Evolutionary conservation across 2,113 vertebrate genomes (phyloP).

Genomic region (Pao palembangensis): DNA sequence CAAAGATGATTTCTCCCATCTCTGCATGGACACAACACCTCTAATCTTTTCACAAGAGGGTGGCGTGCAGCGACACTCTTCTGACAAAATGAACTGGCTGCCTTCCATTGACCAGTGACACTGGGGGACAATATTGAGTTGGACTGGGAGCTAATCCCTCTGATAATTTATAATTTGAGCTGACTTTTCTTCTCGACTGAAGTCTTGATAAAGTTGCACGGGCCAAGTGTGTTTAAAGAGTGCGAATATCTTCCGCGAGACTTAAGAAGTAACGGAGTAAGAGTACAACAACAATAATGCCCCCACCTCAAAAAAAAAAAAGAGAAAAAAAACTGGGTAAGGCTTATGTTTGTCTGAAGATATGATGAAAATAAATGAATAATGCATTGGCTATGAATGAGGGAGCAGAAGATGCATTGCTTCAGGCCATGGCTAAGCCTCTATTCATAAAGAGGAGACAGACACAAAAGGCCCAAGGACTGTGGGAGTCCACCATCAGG

Average conservation of each 20-base stretch:
- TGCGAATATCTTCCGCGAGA: constrained; percentile 24
- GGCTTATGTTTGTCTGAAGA: constrained; percentile 73
- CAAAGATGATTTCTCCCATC: constrained; percentile 17
- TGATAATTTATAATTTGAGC: constrained; percentile 69
- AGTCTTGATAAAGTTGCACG: constrained; percentile 57
- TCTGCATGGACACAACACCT: constrained; percentile 28
- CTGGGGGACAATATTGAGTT: constrained; percentile 55
- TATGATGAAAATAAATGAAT: constrained; percentile 78
- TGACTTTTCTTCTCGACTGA: constrained; percentile 63
- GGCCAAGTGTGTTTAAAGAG: constrained; percentile 59
- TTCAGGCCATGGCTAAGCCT: constrained; percentile 74
- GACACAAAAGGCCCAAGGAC: constrained; percentile 73
- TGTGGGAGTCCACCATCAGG: constrained; percentile 71
- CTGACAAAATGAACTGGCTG: constrained; percentile 36
- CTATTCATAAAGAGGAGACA: constrained; percentile 74
- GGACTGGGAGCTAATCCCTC: constrained; percentile 61
- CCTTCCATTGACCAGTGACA: constrained; percentile 48
- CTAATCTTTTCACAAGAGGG: constrained; percentile 37
- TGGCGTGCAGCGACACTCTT: constrained; percentile 50
- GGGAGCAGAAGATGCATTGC: constrained; percentile 73
- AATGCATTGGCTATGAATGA: constrained; percentile 78
- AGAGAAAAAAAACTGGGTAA: constrained; percentile 45
- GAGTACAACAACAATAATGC: constrained; percentile 37
- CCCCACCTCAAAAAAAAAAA: constrained; percentile 8
- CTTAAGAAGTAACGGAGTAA: constrained; percentile 35